Evolutionary conservation across 2,113 vertebrate genomes (phyloP).

Genomic region (Plecturocebus donacophilus): DNA sequence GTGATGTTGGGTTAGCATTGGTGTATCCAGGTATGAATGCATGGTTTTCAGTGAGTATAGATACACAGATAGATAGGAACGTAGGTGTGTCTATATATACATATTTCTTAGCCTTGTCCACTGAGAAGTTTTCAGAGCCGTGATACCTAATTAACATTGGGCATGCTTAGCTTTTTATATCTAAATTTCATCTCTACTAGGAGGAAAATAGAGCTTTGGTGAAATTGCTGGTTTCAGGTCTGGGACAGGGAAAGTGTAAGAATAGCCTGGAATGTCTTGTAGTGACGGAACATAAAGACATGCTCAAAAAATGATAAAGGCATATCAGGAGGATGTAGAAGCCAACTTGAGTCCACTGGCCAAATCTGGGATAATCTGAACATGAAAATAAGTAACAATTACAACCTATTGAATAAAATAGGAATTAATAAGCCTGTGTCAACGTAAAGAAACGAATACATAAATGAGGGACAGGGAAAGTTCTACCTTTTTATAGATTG

Average conservation of each 20-base stretch:
- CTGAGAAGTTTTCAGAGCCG: not conserved
- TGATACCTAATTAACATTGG: not conserved
- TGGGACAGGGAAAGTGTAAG: not conserved
- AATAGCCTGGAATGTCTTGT: not conserved
- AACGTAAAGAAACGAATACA: not conserved
- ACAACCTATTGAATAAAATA: conserved; percentile 8
- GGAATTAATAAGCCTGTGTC: not conserved
- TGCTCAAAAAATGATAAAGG: not conserved
- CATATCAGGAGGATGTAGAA: not conserved
- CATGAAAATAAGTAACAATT: not conserved
- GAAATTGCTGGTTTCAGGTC: not conserved
- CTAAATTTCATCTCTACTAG: not conserved
- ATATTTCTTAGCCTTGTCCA: not conserved
- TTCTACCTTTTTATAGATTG: not conserved
- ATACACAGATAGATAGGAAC: not conserved
- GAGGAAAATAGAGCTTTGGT: not conserved
- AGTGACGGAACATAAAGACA: not conserved
- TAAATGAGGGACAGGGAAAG: not conserved
- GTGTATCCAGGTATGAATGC: not conserved
- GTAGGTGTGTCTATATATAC: not conserved
- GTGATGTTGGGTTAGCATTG: not conserved
- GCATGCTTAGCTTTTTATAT: conserved; percentile 1
- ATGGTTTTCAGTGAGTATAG: not conserved
- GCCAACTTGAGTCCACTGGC: not conserved
- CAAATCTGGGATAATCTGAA: not conserved